Evolutionary conservation across 2,113 vertebrate genomes (phyloP).

Genomic region (Alligator sinensis): DNA sequence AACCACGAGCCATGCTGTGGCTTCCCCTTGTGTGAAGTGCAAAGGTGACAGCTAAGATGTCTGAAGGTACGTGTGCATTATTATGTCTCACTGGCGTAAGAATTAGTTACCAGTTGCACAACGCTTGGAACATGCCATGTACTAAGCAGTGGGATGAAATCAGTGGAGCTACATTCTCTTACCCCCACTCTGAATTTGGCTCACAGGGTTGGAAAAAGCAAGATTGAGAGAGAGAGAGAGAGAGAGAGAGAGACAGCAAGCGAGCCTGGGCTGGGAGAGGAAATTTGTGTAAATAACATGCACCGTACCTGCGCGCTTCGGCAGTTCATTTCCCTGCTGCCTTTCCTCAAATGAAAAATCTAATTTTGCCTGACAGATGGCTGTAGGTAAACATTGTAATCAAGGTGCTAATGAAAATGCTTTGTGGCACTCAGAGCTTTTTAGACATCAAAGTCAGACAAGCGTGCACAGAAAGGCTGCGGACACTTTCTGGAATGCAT

Average conservation of each 20-base stretch:
- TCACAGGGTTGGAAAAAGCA: background rate
- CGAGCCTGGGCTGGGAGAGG: background rate
- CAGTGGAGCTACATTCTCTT: background rate
- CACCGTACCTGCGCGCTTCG: background rate
- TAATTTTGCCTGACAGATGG: constrained; percentile 11
- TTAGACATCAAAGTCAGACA: background rate
- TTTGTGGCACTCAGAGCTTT: background rate
- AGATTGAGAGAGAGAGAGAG: too few species aligned
- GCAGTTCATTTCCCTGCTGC: background rate
- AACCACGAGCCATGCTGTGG: background rate
- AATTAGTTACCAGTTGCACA: background rate
- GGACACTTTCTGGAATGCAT: background rate
- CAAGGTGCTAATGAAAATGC: constrained; percentile 9
- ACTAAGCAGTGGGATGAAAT: background rate
- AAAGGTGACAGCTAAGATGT: background rate
- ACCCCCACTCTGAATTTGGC: background rate
- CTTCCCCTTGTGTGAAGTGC: background rate
- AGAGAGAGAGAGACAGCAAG: background rate
- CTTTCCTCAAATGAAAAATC: background rate
- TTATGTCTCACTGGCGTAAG: background rate
- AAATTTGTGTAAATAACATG: background rate
- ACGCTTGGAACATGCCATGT: background rate
- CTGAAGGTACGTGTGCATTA: background rate
- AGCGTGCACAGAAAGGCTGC: background rate
- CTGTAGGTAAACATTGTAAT: background rate